Conservation (phyloP, 2,113 vertebrate species). For the Uropsilus gracilis region DNA sequence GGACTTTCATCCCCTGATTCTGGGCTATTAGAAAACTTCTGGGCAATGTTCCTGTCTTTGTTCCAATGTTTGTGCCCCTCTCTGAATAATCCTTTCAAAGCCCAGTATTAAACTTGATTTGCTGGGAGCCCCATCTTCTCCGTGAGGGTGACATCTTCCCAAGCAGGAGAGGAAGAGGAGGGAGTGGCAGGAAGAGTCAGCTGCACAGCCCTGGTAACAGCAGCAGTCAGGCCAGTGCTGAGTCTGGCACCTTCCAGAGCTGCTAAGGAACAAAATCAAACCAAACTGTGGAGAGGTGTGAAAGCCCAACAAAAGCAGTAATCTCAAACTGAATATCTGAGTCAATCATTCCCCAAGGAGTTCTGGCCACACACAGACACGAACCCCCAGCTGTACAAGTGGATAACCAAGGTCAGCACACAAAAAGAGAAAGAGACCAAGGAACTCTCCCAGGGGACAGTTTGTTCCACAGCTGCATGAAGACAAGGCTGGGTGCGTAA, state of each 20-base stretch:
- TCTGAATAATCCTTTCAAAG: not conserved
- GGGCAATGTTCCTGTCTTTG: not conserved
- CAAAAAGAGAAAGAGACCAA: not conserved
- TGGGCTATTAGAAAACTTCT: not conserved
- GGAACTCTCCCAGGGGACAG: not conserved
- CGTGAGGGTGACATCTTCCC: not conserved
- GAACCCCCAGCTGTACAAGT: not conserved
- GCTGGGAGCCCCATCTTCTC: not conserved
- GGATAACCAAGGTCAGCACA: not conserved
- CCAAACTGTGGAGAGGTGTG: not conserved
- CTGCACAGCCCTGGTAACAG: not conserved
- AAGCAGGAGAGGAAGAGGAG: not conserved
- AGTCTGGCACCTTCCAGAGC: not conserved
- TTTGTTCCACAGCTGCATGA: not conserved
- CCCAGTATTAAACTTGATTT: not conserved
- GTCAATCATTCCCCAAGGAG: not conserved
- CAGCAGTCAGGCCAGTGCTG: not conserved
- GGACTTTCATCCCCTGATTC: not conserved
- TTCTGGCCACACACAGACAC: not conserved
- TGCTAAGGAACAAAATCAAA: slow-evolving; percentile 11
- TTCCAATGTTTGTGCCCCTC: not conserved
- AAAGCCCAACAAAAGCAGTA: not conserved
- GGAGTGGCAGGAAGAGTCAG: not conserved
- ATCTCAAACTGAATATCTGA: not conserved
- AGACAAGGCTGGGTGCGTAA: not conserved